Conservation (phyloP, 2,888 invertebrate species). For the Scaptodrosophila latifasciaeformis region DNA sequence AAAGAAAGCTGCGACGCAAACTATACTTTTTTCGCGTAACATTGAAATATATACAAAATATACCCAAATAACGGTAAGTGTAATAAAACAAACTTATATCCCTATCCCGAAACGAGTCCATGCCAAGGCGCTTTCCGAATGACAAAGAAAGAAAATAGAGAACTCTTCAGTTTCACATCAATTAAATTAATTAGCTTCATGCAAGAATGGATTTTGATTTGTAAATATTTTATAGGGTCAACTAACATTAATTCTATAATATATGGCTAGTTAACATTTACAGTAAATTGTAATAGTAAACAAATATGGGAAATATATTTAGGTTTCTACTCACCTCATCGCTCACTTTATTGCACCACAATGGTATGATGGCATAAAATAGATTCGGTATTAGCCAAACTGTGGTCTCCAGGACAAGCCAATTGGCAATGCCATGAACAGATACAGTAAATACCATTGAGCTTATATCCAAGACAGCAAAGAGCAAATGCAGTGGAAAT, state of each 20-base stretch:
- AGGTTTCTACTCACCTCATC: conserved; percentile 3
- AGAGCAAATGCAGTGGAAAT: no score
- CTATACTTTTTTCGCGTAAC: conserved; percentile 21
- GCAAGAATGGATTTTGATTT: no score
- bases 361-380: not conserved
- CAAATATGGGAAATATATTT: no score
- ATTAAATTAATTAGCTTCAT: no score
- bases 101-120: conserved; percentile 16
- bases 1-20: conserved; percentile 37
- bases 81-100: conserved; percentile 42
- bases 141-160: not conserved
- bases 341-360: not conserved
- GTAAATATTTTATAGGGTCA: no score
- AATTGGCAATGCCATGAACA: no score
- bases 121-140: not conserved
- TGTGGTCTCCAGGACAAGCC: no score
- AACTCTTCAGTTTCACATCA: not conserved
- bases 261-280: not conserved
- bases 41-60: conserved; percentile 50
- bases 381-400: not conserved
- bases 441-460: no score
- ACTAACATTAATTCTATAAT: not conserved
- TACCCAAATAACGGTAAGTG: conserved; percentile 50
- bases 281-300: no score
- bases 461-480: no score